These are phyloP conservation scores for Caenorhabditis wallacei DNA, from an alignment of 2,888 invertebrate species.

Conservation along the genomic window DNA sequence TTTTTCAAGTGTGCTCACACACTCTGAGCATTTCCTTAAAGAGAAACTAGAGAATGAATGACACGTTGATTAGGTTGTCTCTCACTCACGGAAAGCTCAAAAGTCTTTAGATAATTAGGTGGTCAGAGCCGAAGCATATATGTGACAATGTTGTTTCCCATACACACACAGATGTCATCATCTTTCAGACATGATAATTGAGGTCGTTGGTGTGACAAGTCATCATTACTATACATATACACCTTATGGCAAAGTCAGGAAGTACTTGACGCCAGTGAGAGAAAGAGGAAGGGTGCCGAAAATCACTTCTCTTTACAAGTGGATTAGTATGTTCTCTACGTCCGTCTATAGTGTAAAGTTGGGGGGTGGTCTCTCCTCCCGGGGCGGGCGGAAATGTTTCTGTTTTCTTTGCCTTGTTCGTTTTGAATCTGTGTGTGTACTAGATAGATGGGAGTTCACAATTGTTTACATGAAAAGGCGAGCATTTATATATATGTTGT, in stretches of 20 bases:
- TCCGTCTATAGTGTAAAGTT: slow-evolving; percentile 37
- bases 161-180: slow-evolving; percentile 21
- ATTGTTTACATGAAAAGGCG: slow-evolving; percentile 59
- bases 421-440: slow-evolving; percentile 9
- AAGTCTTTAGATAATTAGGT: slow-evolving; percentile 39
- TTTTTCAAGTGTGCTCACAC: no score
- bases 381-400: slow-evolving; percentile 26
- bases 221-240: neutral
- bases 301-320: slow-evolving; percentile 10
- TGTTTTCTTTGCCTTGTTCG: slow-evolving; percentile 19
- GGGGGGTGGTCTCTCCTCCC: neutral
- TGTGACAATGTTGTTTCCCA: slow-evolving; percentile 4
- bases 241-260: slow-evolving; percentile 36
- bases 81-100: no score
- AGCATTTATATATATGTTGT: slow-evolving; percentile 46
- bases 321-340: slow-evolving; percentile 33
- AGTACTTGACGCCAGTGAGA: slow-evolving; percentile 48
- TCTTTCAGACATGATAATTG: slow-evolving; percentile 40
- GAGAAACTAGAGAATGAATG: neutral
- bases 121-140: no score
- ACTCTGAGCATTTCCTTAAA: no score
- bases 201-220: neutral
- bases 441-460: neutral
- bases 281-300: neutral
- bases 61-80: slow-evolving; percentile 15